Evolutionary conservation across 2,113 vertebrate species (phyloP), one percentile per base, ranked within the genome.

Genomic region (Chlamydotis undulata): DNA sequence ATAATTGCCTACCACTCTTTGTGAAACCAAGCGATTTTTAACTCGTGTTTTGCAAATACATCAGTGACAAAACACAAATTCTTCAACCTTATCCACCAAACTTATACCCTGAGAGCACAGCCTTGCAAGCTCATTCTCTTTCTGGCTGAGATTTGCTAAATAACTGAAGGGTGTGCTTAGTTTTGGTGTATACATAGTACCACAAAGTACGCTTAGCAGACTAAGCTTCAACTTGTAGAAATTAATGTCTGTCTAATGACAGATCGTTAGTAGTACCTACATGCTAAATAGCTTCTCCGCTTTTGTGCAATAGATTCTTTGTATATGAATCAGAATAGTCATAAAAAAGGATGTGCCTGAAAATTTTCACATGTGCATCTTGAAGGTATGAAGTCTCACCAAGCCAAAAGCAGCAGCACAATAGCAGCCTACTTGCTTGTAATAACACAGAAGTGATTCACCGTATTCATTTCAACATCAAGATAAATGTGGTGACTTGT

Each of bases 1-100:
- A 22, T 65, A 84, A 33, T 50, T 90, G n/a, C 11, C 65, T 61
- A 41, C 52, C 1, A 1, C 83, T 89, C 64, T 83, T 52, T 61
- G 53, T 76, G 77, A 89, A 93, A 87, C 25, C 53, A 63, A 87
- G 57, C 45, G n/a, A 65, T 92, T 91, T 97, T 79, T 41, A 86
- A 75, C 69, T 71, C 2, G 14, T 45, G 2, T 84, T 87, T 94
- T 90, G 49, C 45, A 64, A 89, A 92, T 77, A 49, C 29, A 8
- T 73, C 91, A 89, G 90, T 73, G 69, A 82, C 82, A 84, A 96
- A 91, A 10, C 39, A 79, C 9, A 60, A 75, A 68, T 82, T 83
- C 59, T 88, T 94, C n/a, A 73, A 26, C 50, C 17, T 69, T 59
- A 70, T 63, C 56, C 63, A 24, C 50, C 57, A 87, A 87, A 47